Base-by-base conservation (phyloP, 2,113 vertebrate species). In the Dasypus novemcinctus region DNA sequence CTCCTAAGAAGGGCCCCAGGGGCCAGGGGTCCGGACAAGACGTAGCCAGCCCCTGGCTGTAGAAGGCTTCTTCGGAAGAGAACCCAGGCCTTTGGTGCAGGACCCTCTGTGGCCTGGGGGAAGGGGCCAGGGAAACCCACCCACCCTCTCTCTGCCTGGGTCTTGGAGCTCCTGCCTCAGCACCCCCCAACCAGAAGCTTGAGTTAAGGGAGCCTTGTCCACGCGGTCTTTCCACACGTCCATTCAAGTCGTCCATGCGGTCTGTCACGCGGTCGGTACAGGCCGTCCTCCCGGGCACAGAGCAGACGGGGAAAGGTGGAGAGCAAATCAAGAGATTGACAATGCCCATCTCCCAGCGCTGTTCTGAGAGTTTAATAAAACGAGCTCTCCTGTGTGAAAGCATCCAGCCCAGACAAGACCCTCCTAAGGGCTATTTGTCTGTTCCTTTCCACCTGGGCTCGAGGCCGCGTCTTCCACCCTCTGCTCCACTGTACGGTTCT, bases 221-320 rank as follows among this genome's bases (percentile, higher is more conserved):
- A 7, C 7, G 0, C 0, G 2, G 38, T 18, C 7, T 7, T 29
- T 57, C 36, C 8, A 57, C 5, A 17, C 0, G 57, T 12, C 54
- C 38, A 2, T 14, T 1, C 3, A 57, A 68, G 11, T 23, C 18
- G 7, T 21, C 54, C 54, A 57, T 57, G 54, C 46, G 11, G 46
- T 49, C 46, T 14, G 33, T 31, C 54, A 21, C 21, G 54, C 46
- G 14, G 18, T 57, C 54, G 18, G 11, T 57, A 20, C 18, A 20
- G 54, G 57, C 23, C 57, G 7, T 23, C 57, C 57, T 49, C 46
- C 46, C 46, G 11, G 46, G 46, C 46, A 49, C 46, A 49, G 46
- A 49, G 46, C 46, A 49, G 46, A 49, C 11, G 46, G 46, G 11
- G 46, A 49, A 49, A 49, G 46, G 46, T 49, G 46, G 46, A 49